Percentiles rank a stretch among this genome's conserved stretches.
Evolutionary conservation across 2,113 vertebrate genomes (phyloP).

Genomic region (Passerina amoena): DNA sequence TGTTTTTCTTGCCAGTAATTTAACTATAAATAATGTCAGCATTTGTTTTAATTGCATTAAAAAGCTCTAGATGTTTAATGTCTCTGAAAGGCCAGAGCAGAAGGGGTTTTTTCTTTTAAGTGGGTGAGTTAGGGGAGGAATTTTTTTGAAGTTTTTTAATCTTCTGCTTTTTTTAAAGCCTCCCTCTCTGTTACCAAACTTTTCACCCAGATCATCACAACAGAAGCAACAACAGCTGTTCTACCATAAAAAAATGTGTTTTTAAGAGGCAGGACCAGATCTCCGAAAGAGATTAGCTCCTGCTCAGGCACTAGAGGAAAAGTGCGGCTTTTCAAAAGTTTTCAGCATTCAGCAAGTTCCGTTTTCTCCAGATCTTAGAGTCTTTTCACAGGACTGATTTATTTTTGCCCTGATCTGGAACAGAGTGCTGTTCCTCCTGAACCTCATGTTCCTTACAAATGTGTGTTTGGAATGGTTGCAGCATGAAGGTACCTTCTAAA

Average conservation of each 20-base stretch:
- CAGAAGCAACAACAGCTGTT: slow-evolving; percentile 68
- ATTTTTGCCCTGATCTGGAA: slow-evolving; percentile 1
- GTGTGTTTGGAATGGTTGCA: background rate
- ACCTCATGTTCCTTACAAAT: background rate
- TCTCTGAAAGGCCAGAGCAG: slow-evolving; percentile 35
- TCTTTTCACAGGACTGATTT: background rate
- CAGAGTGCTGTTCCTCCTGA: background rate
- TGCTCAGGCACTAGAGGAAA: background rate
- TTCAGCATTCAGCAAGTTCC: background rate
- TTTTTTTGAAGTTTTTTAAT: slow-evolving; percentile 4
- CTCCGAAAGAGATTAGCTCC: slow-evolving; percentile 49
- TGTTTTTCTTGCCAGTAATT: slow-evolving; percentile 60
- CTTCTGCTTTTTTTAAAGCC: slow-evolving; percentile 41
- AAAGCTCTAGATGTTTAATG: slow-evolving; percentile 43
- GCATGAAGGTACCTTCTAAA: background rate
- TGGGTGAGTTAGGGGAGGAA: slow-evolving; percentile 32
- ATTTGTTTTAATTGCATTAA: slow-evolving; percentile 70
- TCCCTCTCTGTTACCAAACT: slow-evolving; percentile 66
- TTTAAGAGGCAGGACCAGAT: slow-evolving; percentile 55
- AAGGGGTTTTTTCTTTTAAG: slow-evolving; percentile 22
- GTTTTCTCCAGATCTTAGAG: background rate
- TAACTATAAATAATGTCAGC: slow-evolving; percentile 59
- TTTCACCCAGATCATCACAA: slow-evolving; percentile 70
- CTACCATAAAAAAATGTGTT: slow-evolving; percentile 51
- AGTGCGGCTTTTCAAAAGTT: slow-evolving; percentile 20